Percentiles rank a stretch among this genome's conserved stretches.
phyloP scores from a whole-genome alignment of 2,888 invertebrate species.

The Chrysolina oricalcia region DNA sequence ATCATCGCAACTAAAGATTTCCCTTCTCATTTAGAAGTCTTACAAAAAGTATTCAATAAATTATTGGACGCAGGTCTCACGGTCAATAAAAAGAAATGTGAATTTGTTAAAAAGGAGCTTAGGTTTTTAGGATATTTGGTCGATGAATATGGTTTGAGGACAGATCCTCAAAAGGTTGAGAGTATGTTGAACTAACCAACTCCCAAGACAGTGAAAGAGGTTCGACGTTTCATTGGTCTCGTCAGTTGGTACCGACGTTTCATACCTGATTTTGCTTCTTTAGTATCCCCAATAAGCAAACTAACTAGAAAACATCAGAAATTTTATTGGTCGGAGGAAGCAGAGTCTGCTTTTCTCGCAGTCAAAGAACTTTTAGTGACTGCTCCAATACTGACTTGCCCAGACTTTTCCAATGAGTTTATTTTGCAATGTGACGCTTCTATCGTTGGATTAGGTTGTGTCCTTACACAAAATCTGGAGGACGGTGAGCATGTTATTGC shows the following conservation, averaged over 20 bases:
- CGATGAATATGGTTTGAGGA: conserved; percentile 42
- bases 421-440: conserved; percentile 55
- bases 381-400: conserved; percentile 34
- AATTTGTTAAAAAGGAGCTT: too few species aligned
- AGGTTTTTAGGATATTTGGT: too few species aligned
- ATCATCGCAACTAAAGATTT: too few species aligned
- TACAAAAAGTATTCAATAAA: too few species aligned
- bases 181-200: conserved; percentile 26
- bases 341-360: too few species aligned
- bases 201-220: conserved; percentile 17
- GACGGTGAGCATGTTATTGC: conserved; percentile 51
- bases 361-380: too few species aligned
- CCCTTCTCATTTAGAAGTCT: too few species aligned
- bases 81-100: too few species aligned
- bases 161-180: conserved; percentile 35
- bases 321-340: too few species aligned
- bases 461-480: conserved; percentile 38
- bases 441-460: conserved; percentile 32
- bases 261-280: conserved; percentile 48
- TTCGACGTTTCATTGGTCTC: conserved; percentile 42
- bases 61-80: too few species aligned
- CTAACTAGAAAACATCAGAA: conserved; percentile 43
- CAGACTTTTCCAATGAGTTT: conserved; percentile 49
- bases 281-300: conserved; percentile 43
- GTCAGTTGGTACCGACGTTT: conserved; percentile 55